Evolutionary conservation across 1,140 invertebrate genomes (phyloP), one percentile per base, ranked within the genome.

Genomic region (Nautilus pompilius): DNA sequence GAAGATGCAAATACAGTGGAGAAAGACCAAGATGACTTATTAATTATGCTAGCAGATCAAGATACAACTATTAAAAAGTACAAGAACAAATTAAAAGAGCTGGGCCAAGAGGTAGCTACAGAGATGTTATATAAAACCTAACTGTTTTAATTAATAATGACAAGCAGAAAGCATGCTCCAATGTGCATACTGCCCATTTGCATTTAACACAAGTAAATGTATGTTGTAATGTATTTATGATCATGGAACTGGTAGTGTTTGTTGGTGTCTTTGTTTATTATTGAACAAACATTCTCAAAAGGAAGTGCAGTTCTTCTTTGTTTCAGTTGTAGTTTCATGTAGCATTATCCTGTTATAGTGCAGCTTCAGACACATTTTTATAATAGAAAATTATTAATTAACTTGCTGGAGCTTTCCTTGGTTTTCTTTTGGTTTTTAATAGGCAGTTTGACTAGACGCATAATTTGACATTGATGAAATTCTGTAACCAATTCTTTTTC

Each of bases 11-110:
- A 90, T 30, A 87, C 85, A 65, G 76, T 93, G 46, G 89, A 87
- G 75, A 94, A 91, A 77, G 94, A 97, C 77, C 93, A 96, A 80
- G 94, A 96, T 70, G 92, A 96, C 83, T 82, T 96, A 65, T 81
- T 97, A 22, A 88, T 91, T 73, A 80, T 97, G 56, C 83, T 98
- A 36, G 88, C 90, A 2, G 91, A 96, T 78, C 90, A 94, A 84
- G 91, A 93, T 74, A 80, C 82, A 2, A 91, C 91, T 84, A 82
- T 93, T 59, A 86, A 84, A 55, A 79, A 87, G 24, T 93, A 90
- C 75, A 91, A 89, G 81, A 83, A 87, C 71, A 85, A 85, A 71
- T 80, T 95, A 45, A 80, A 87, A 65, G 86, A 87, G 26, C 82
- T 92, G 10, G 91, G 91, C 13, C 87, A 91, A 74, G 85, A 87